Percentiles rank a stretch among this genome's conserved stretches.
phyloP scores from a whole-genome alignment of 2,888 invertebrate species.

The Erpobdella octoculata region DNA sequence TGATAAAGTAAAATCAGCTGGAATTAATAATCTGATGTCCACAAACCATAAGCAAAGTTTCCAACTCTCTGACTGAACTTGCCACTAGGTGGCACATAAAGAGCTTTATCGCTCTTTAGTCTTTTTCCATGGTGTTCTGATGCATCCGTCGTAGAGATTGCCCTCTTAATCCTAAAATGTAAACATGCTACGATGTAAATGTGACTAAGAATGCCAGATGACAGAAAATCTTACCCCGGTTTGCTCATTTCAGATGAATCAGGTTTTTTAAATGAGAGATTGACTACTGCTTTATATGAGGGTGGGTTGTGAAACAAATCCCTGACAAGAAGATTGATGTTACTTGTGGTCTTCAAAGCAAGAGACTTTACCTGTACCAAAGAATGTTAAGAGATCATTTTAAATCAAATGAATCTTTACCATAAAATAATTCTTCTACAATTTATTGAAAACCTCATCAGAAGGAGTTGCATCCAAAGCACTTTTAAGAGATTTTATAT shows the following conservation, averaged over 20 bases:
- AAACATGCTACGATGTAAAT: background rate
- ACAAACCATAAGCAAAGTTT: no score
- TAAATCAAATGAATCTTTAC: background rate
- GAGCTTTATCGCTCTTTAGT: background rate
- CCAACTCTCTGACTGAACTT: constrained; percentile 51
- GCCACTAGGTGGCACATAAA: constrained; percentile 51
- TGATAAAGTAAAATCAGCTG: no score
- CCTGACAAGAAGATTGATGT: constrained; percentile 81
- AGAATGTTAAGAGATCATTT: background rate
- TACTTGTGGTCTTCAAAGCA: constrained; percentile 80
- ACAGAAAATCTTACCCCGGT: no score
- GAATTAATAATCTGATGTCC: no score
- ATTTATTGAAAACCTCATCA: background rate
- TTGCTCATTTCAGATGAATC: no score
- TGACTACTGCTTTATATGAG: constrained; percentile 65
- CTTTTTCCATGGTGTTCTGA: background rate
- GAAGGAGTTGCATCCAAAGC: constrained; percentile 42
- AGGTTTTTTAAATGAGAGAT: constrained; percentile 50
- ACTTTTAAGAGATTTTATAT: constrained; percentile 65
- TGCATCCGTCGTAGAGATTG: background rate
- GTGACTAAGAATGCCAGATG: background rate
- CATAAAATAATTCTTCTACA: background rate
- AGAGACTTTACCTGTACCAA: constrained; percentile 51
- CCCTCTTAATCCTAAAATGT: constrained; percentile 15
- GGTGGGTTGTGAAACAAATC: constrained; percentile 90